These are phyloP conservation scores for Lysandra bellargus DNA, from an alignment of 2,888 invertebrate genomes.

Conservation along the genomic window DNA sequence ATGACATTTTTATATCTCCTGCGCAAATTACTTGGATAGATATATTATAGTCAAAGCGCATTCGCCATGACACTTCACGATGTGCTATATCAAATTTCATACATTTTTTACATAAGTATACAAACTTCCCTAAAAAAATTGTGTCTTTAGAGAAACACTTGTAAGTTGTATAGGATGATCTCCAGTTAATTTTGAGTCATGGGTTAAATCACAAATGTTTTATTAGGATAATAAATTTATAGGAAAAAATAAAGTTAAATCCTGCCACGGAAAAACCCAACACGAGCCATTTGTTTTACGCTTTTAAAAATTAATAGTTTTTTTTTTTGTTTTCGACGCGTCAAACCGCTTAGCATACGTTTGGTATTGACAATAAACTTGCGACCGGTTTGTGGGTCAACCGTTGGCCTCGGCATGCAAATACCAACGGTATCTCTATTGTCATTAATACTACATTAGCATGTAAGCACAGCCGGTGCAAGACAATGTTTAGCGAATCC, in stretches of 20 bases:
- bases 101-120: too few relatives aligned
- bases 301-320: background rate
- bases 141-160: too few relatives aligned
- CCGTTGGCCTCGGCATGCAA: slow-evolving; percentile 52
- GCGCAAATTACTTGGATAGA: too few relatives aligned
- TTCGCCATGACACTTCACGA: too few relatives aligned
- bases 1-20: too few relatives aligned
- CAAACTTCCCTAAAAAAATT: too few relatives aligned
- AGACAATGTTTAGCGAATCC: slow-evolving; percentile 16
- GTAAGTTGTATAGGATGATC: too few relatives aligned
- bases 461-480: slow-evolving; percentile 27
- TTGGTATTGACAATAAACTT: slow-evolving; percentile 66
- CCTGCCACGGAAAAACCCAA: background rate
- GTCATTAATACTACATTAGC: slow-evolving; percentile 33
- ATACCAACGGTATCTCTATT: slow-evolving; percentile 35
- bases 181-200: too few relatives aligned
- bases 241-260: background rate
- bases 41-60: too few relatives aligned
- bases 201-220: too few relatives aligned
- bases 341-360: slow-evolving; percentile 44
- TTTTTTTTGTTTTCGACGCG: slow-evolving; percentile 35
- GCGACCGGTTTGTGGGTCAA: slow-evolving; percentile 69
- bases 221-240: background rate
- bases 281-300: background rate
- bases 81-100: too few relatives aligned